Conservation (phyloP, 2,888 invertebrate genomes). For the Apotomis capreana region DNA sequence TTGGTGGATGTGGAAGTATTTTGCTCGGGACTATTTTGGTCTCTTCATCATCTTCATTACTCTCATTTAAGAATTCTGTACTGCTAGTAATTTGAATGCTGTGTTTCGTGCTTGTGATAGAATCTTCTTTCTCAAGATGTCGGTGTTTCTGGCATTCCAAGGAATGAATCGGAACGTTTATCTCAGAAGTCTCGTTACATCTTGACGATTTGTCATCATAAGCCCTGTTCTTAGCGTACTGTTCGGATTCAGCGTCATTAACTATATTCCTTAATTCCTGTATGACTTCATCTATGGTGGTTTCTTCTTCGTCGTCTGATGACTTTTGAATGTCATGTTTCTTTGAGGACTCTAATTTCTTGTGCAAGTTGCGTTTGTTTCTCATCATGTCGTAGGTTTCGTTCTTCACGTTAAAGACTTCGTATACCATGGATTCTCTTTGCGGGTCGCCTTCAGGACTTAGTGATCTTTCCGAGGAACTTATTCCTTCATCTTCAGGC, state of each 20-base stretch:
- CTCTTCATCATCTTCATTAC: slow-evolving; percentile 80
- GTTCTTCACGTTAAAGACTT: slow-evolving; percentile 84
- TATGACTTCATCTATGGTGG: slow-evolving; percentile 94
- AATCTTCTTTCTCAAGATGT: slow-evolving; percentile 78
- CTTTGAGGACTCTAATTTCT: slow-evolving; percentile 67
- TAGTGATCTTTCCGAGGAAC: slow-evolving; percentile 91
- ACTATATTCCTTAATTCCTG: slow-evolving; percentile 93
- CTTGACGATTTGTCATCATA: slow-evolving; percentile 68
- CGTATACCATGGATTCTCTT: slow-evolving; percentile 84
- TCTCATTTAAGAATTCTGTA: slow-evolving; percentile 77
- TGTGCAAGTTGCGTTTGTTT: slow-evolving; percentile 72
- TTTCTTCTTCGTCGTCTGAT: slow-evolving; percentile 88
- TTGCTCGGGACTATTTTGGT: slow-evolving; percentile 90
- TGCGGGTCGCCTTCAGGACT: slow-evolving; percentile 88
- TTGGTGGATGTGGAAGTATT: slow-evolving; percentile 91
- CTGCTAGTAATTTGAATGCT: slow-evolving; percentile 78
- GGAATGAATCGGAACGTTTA: slow-evolving; percentile 67
- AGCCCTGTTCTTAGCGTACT: slow-evolving; percentile 74
- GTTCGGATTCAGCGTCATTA: slow-evolving; percentile 91
- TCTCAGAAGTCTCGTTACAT: slow-evolving; percentile 74
- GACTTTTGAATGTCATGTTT: slow-evolving; percentile 68
- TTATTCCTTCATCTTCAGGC: slow-evolving; percentile 94
- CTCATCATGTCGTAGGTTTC: slow-evolving; percentile 81
- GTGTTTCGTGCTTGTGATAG: slow-evolving; percentile 80
- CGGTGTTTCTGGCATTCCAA: slow-evolving; percentile 66